These are phyloP conservation scores for Ptilorrhoa leucosticta DNA, from an alignment of 2,113 vertebrate species.

Conservation along the genomic window DNA sequence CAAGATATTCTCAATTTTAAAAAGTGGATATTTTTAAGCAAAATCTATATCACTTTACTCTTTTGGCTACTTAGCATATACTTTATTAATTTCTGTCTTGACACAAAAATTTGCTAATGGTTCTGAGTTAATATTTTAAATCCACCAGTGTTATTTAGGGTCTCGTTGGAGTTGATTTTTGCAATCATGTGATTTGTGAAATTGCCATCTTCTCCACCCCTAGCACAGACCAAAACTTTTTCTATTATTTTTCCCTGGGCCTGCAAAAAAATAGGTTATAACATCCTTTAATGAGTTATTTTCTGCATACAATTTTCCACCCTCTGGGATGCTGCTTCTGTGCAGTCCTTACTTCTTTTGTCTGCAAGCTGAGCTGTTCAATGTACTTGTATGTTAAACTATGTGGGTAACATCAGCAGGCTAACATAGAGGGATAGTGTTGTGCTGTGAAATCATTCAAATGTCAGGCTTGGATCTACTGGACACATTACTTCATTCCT, in stretches of 20 bases:
- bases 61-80: not conserved
- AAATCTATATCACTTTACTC: not conserved
- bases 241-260: not conserved
- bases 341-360: not conserved
- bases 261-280: not conserved
- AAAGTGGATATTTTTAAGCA: not conserved
- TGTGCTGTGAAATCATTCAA: not conserved
- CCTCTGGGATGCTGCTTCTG: not conserved
- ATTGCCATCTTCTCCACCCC: not conserved
- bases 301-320: not conserved
- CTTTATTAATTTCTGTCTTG: not conserved
- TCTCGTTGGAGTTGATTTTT: not conserved
- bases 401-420: not conserved
- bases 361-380: not conserved
- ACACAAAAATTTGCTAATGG: not conserved
- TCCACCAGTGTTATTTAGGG: not conserved
- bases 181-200: not conserved
- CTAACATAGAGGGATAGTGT: not conserved
- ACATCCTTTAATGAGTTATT: not conserved
- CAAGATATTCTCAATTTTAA: not conserved
- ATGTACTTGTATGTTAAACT: not conserved
- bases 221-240: not conserved
- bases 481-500: not conserved
- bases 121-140: not conserved
- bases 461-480: not conserved